Percentiles rank a stretch among this genome's conserved stretches.
These are phyloP conservation scores for Rachycentron canadum DNA, from an alignment of 2,797 vertebrate species.

Conservation along the genomic window DNA sequence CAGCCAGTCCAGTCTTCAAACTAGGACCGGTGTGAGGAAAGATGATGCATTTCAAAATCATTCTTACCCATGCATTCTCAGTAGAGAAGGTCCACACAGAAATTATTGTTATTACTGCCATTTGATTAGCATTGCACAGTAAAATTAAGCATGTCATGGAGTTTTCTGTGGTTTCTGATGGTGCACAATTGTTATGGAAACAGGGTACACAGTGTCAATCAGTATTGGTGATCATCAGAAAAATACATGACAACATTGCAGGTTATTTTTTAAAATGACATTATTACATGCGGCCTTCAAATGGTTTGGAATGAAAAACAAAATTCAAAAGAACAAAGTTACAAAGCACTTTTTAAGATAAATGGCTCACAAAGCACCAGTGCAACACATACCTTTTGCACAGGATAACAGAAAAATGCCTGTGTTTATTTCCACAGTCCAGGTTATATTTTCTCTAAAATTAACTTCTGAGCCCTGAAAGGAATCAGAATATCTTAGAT, in stretches of 20 bases:
- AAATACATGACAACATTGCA: neutral
- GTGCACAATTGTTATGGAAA: neutral
- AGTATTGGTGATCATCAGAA: neutral
- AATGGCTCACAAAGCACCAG: neutral
- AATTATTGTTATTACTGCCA: neutral
- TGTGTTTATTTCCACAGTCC: constrained; percentile 34
- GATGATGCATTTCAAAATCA: neutral
- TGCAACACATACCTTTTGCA: neutral
- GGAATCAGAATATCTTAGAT: constrained; percentile 18
- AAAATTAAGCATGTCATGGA: neutral
- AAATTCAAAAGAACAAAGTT: neutral
- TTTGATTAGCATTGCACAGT: neutral
- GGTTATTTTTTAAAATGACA: constrained; percentile 1
- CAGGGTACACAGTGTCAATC: neutral
- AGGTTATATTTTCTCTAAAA: constrained; percentile 31
- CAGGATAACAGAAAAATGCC: constrained; percentile 18
- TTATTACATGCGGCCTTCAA: neutral
- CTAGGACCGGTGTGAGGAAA: neutral
- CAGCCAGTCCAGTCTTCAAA: constrained; percentile 8
- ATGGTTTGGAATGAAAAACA: neutral
- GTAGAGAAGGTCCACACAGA: neutral
- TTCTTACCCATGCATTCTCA: neutral
- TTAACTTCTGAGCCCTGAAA: constrained; percentile 14
- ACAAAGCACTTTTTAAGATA: neutral
- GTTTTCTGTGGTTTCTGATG: neutral